Evolutionary conservation across 2,113 vertebrate species (phyloP).

Genomic region (Zingel zingel): DNA sequence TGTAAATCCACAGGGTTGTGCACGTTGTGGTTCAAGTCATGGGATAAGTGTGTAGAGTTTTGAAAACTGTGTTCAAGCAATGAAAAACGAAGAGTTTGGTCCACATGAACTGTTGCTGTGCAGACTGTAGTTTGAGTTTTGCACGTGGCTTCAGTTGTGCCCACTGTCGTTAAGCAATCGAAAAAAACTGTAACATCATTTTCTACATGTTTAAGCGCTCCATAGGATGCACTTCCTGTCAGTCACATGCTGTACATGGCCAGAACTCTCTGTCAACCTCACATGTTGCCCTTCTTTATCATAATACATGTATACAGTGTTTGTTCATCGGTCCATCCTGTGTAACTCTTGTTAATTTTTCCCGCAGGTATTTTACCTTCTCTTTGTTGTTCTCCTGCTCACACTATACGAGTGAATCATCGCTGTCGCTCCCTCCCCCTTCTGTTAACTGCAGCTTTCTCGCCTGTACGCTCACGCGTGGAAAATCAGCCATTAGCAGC

Average conservation of each 20-base stretch:
- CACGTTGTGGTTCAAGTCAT: too few relatives aligned
- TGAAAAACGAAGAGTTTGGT: too few relatives aligned
- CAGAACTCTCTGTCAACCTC: neutral
- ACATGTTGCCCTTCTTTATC: neutral
- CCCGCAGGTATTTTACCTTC: conserved; percentile 38
- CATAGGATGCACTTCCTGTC: conserved; percentile 3
- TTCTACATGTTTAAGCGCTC: neutral
- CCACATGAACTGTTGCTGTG: too few relatives aligned
- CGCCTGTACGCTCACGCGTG: conserved; percentile 33
- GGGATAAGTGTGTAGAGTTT: too few relatives aligned
- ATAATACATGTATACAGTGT: neutral
- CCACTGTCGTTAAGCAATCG: too few relatives aligned
- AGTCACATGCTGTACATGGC: neutral
- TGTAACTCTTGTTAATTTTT: conserved; percentile 24
- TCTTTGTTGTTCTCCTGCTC: conserved; percentile 41
- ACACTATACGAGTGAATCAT: conserved; percentile 70
- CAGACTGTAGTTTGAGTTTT: too few relatives aligned
- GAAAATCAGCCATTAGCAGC: conserved; percentile 36
- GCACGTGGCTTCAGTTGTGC: too few relatives aligned
- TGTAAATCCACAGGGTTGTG: too few relatives aligned
- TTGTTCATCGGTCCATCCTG: conserved; percentile 10
- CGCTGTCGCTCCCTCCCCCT: conserved; percentile 49
- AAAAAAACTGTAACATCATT: too few relatives aligned
- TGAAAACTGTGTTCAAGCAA: too few relatives aligned
- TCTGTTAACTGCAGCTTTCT: conserved; percentile 58